A percentile compares a stretch with the other conserved stretches of the same genome.
These are phyloP conservation scores for Oscheius sp. DNA, from an alignment of 2,888 invertebrate species.

Conservation along the genomic window DNA sequence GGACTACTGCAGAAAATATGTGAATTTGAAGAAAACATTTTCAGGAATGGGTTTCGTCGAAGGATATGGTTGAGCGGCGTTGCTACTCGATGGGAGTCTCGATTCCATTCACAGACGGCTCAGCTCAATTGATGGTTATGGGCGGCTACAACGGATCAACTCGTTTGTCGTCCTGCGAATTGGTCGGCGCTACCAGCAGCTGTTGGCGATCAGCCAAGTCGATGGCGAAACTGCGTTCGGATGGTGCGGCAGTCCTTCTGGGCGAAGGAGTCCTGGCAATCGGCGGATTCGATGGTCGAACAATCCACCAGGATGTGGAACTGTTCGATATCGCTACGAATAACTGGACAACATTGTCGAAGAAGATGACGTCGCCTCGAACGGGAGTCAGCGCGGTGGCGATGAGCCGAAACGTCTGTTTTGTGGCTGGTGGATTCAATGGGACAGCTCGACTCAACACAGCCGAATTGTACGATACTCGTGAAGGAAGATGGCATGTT, in stretches of 20 bases:
- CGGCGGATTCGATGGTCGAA: constrained; percentile 49
- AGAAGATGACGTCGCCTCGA: constrained; percentile 37
- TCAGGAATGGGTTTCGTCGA: neutral
- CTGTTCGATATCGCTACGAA: constrained; percentile 33
- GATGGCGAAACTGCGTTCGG: constrained; percentile 18
- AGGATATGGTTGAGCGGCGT: constrained; percentile 15
- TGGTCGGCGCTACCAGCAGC: neutral
- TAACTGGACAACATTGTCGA: constrained; percentile 1
- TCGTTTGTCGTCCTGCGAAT: constrained; percentile 23
- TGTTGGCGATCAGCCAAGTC: neutral
- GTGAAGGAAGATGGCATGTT: constrained; percentile 49
- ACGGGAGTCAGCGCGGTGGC: constrained; percentile 43
- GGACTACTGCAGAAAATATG: neutral
- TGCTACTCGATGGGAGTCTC: constrained; percentile 15
- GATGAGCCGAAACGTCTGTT: constrained; percentile 30
- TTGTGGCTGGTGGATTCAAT: constrained; percentile 44
- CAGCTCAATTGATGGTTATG: constrained; percentile 9
- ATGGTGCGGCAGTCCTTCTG: constrained; percentile 9
- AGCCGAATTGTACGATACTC: constrained; percentile 41
- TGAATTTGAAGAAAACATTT: neutral
- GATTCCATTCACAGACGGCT: neutral
- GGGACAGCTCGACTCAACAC: constrained; percentile 39
- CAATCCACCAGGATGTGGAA: constrained; percentile 37
- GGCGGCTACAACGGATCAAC: constrained; percentile 23
- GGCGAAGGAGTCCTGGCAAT: constrained; percentile 28